Base-by-base conservation (phyloP, 1,140 invertebrate species). In the Ostrea denselamellosa region DNA sequence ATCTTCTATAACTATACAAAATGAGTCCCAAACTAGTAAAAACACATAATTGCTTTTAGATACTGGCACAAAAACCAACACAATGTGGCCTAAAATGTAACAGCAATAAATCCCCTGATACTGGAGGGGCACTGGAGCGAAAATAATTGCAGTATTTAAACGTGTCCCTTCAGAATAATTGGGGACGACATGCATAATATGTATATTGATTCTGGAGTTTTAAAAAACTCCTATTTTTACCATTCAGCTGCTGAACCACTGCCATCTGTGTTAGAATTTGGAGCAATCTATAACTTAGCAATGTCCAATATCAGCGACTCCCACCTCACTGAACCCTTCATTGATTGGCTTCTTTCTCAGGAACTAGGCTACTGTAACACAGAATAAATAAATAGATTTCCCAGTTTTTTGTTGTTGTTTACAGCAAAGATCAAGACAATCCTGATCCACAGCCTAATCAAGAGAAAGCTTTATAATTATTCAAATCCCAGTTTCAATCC, bases 61-160 rank as follows among this genome's bases (percentile, higher is more conserved):
- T 17, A 62, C 14, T 19, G 17, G 12, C 25, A 34, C 68, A 77
- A 28, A 12, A 71, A 12, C 19, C 9, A 22, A 12, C 65, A 12
- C 25, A 71, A 8, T 28, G 28, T 34, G 25, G 68, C 68, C 68
- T 28, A 77, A 77, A 77, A 62, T 62, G 17, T 19, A 62, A 77
- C n/a, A 62, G 56, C 56, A 62, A 62, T 62, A 34, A 77, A 28
- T 62, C 58, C 68, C 25, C 22, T 14, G 28, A 77, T 12, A 77
- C 25, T 28, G 14, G 25, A 22, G 1, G 22, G 22, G 22, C 28
- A 77, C 34, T 77, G 68, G 68, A 77, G 68, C 25, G 68, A 34
- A 44, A 77, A 77, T 77, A 28, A 77, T 77, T 77, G 68, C 68
- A 77, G 22, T 14, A 77, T 77, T 77, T 77, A 77, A 77, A 77